Conservation (phyloP, 2,113 vertebrate species). For the Seriola quinqueradiata region DNA sequence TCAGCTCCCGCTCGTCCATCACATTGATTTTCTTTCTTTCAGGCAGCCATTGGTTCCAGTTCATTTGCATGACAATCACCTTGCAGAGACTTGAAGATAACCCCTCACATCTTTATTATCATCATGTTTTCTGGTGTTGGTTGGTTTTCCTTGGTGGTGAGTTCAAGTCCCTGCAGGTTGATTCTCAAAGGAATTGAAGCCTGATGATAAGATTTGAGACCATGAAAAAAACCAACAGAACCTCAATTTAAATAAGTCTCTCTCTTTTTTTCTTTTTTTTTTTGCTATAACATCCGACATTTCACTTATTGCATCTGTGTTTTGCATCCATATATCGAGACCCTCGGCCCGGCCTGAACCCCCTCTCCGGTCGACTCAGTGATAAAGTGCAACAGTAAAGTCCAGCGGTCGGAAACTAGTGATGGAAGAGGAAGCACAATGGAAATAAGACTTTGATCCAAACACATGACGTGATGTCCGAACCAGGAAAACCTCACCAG, state of each 20-base stretch:
- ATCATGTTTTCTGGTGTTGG: not conserved
- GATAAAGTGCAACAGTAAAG: conserved; percentile 81
- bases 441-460: not conserved
- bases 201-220: not conserved
- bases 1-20: not conserved
- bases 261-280: not conserved
- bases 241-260: not conserved
- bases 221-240: not conserved
- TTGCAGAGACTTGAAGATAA: no score
- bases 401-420: conserved; percentile 32
- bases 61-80: not conserved
- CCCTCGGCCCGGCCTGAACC: not conserved
- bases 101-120: no score
- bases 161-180: not conserved
- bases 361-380: not conserved
- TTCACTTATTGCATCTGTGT: conserved; percentile 46
- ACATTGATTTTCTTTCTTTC: not conserved
- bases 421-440: conserved; percentile 50
- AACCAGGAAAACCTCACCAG: not conserved
- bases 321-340: conserved; percentile 36
- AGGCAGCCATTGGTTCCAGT: not conserved
- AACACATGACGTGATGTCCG: not conserved
- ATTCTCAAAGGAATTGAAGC: not conserved
- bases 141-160: not conserved
- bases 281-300: not conserved